Evolutionary conservation across 2,888 invertebrate species (phyloP), one percentile per base, ranked within the genome.

Genomic region (Mythimna impura): DNA sequence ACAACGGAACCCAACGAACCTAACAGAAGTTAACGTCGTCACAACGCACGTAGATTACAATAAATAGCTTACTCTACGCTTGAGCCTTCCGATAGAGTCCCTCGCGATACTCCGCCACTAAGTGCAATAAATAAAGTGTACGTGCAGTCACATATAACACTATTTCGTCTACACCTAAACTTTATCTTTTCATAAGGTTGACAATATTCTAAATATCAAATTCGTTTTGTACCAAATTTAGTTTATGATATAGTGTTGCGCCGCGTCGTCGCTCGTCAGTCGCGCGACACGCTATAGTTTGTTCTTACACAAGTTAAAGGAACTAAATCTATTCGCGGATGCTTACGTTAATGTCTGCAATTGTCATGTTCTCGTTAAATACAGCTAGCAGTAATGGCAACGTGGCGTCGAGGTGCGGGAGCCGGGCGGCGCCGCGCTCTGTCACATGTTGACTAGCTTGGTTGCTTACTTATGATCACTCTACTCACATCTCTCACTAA

Each of bases 391-490:
- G 91, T 89, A 91, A 94, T 94, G 95, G 94, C 95, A 93, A 92
- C 93, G 92, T 91, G 93, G 92, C 92, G 88, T 89, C 87, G 88
- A 87, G 87, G 86, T 84, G 86, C 85, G 86, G 85, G 77, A 68
- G 76, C 80, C 71, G 61, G 74, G 83, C 77, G 82, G 82, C 78
- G 80, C 86, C 86, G 85, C 83, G 88, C 87, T 81, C 90, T 88
- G 92, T 92, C 95, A 91, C 95, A 86, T 86, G 90, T 90, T 95
- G 95, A 96, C 95, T 96, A 95, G 96, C 95, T 95, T 92, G 91
- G 92, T 95, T 94, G 94, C 94, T 93, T 93, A 94, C 91, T 89
- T 93, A 94, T 91, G 90, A 93, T 92, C 91, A 88, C 90, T 87
- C 88, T 91, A 92, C 91, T 91, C 92, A 89, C 91, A 92, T 91